Base-by-base conservation (phyloP, 2,888 invertebrate genomes). In the Sipha maydis region DNA sequence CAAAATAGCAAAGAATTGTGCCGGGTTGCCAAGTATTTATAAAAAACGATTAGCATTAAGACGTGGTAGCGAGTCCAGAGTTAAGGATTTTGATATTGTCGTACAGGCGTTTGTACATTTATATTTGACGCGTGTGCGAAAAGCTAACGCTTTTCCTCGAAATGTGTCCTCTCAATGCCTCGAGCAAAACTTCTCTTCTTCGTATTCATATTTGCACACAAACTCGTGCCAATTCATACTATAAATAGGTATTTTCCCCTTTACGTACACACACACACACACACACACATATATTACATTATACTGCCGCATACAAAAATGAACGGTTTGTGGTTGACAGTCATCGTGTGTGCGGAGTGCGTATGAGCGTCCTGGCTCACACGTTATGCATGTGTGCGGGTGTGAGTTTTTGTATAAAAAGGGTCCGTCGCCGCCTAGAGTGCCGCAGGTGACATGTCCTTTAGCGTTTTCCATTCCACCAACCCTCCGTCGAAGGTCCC, bases 401-500 rank as follows among this genome's bases (percentile, higher is more conserved):
- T 21, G 17, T 56, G 71, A 14, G 71, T n/a, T 73, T 69, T 34
- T 54, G 71, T 73, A 77, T 77, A 77, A 85, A 76, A 75, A 85
- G 76, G 76, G 84, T 67, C 56, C 34, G 25, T 31, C 71, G 71
- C 14, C 31, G 69, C 73, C 69, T 54, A 41, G 3, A 83, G 83
- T 78, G 78, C 85, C 78, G 85, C 78, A 85, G 85, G 85, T 85
- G 85, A 85, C 85, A 69, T 11, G 85, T 85, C 78, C 85, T 78
- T 69, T 34, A 54, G 78, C 69, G 69, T 48, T 78, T 85, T 85
- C 69, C 67, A 31, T 77, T 41, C 76, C 54, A 25, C n/a, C 34
- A 25, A 0, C 34, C 38, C 56, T 9, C n/a, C 38, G 34, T n/a
- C 48, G 31, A 14, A 14, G 48, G 48, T 48, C 48, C 48, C 48